Percentiles rank a stretch among this genome's conserved stretches.
phyloP scores from a whole-genome alignment of 2,797 vertebrate species.

The Falco cherrug region DNA sequence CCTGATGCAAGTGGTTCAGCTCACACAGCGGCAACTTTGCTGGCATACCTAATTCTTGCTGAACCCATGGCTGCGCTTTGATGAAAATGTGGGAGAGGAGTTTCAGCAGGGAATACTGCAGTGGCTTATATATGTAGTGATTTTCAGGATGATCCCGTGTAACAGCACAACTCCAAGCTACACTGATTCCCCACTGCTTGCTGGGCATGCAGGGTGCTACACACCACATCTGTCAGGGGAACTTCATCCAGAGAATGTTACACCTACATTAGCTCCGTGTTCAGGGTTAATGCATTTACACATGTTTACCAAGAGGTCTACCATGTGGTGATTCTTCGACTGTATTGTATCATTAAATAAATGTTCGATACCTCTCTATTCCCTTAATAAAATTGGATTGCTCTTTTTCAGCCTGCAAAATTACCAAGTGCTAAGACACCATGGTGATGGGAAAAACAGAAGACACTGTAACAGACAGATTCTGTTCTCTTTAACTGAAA shows the following conservation, averaged over 20 bases:
- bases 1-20: background rate
- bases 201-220: background rate
- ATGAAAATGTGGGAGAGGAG: background rate
- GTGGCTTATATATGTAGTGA: background rate
- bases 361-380: background rate
- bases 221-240: background rate
- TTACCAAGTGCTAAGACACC: background rate
- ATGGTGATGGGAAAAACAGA: slow-evolving; percentile 28
- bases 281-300: background rate
- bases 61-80: background rate
- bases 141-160: background rate
- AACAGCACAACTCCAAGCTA: background rate
- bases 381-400: background rate
- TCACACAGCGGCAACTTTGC: rapidly evolving
- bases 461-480: background rate
- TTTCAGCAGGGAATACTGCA: background rate
- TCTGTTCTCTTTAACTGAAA: slow-evolving; percentile 47
- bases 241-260: background rate
- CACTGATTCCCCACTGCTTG: background rate
- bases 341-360: background rate
- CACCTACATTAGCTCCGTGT: background rate
- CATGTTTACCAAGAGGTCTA: background rate
- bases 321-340: background rate
- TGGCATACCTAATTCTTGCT: background rate
- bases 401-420: slow-evolving; percentile 40